phyloP scores from a whole-genome alignment of 2,888 invertebrate species.

The Mellilla xanthometata region DNA sequence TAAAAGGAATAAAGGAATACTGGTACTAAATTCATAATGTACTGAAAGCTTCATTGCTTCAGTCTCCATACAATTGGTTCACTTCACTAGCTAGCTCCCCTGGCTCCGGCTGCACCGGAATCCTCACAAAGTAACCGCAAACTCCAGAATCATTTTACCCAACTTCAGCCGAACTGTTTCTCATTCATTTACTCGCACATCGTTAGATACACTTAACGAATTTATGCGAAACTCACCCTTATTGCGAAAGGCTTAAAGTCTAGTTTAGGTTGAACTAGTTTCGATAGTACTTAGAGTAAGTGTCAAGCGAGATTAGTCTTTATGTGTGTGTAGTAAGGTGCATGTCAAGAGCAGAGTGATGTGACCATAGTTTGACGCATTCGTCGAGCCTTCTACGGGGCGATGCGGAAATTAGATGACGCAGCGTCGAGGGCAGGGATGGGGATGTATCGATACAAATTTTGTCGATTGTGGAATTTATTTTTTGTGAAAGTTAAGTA shows the following conservation, averaged over 20 bases:
- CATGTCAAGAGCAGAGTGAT: conserved; percentile 10
- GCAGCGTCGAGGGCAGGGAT: conserved; percentile 35
- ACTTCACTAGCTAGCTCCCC: too few relatives aligned
- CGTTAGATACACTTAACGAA: conserved; percentile 26
- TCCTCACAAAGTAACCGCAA: conserved; percentile 7
- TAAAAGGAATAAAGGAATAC: too few relatives aligned
- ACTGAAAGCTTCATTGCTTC: too few relatives aligned
- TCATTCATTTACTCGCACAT: conserved; percentile 35
- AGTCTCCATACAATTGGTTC: too few relatives aligned
- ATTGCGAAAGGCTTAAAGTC: conserved; percentile 6
- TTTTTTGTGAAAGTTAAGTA: too few relatives aligned
- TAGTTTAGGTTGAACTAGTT: too few relatives aligned
- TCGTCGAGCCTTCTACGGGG: conserved; percentile 45
- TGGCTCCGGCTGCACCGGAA: not conserved
- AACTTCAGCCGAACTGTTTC: conserved; percentile 27
- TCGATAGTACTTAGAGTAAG: too few relatives aligned
- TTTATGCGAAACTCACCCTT: conserved; percentile 5
- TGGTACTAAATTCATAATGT: too few relatives aligned
- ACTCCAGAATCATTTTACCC: conserved; percentile 12
- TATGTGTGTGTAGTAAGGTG: conserved; percentile 20
- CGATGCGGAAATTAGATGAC: conserved; percentile 65
- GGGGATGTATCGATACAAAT: conserved; percentile 8
- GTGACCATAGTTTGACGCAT: conserved; percentile 45
- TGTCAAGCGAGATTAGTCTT: conserved; percentile 7
- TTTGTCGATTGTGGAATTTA: too few relatives aligned